These are phyloP conservation scores for Austrofundulus limnaeus DNA, from an alignment of 2,113 vertebrate species.

Conservation along the genomic window DNA sequence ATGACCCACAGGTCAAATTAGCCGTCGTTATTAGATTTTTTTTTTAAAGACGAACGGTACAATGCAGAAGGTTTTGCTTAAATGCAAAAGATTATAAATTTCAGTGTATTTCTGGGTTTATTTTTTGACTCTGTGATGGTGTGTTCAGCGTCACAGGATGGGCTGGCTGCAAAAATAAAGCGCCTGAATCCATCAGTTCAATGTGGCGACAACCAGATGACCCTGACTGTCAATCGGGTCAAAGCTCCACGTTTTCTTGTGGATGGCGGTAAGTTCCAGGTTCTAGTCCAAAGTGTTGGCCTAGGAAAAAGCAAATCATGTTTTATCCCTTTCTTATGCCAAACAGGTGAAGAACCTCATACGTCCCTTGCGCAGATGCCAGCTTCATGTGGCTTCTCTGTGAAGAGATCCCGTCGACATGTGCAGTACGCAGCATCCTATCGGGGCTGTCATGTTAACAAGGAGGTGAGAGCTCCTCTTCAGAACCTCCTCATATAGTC, in stretches of 20 bases:
- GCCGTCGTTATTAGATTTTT: no score
- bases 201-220: conserved; percentile 28
- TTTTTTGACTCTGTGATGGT: background rate
- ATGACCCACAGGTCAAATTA: no score
- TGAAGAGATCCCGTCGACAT: conserved; percentile 48
- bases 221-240: conserved; percentile 22
- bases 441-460: conserved; percentile 48
- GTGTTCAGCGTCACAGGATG: conserved; percentile 5
- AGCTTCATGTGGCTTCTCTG: conserved; percentile 51
- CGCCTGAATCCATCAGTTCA: conserved; percentile 34
- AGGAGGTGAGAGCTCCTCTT: conserved; percentile 21
- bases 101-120: background rate
- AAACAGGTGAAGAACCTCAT: conserved; percentile 31
- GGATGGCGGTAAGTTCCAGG: conserved; percentile 35
- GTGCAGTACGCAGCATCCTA: conserved; percentile 51
- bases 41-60: no score
- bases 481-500: background rate
- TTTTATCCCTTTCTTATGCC: background rate
- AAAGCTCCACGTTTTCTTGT: conserved; percentile 40
- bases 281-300: background rate
- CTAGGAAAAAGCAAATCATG: rapidly evolving
- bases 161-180: conserved; percentile 25
- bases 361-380: conserved; percentile 54
- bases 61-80: no score
- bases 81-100: no score